Evolutionary conservation across 2,888 invertebrate species (phyloP), one percentile per base, ranked within the genome.

Genomic region (Dinocampus coccinellae): DNA sequence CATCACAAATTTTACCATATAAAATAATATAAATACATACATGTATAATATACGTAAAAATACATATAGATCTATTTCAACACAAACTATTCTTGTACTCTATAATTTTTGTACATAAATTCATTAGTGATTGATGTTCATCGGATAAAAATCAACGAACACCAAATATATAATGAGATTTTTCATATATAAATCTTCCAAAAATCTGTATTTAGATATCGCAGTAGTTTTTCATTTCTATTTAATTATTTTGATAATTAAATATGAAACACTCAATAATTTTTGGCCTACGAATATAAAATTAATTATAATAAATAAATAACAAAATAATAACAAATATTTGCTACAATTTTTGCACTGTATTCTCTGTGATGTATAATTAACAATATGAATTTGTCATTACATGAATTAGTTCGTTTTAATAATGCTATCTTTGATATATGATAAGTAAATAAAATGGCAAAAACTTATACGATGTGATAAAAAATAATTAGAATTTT

Each of bases 51-150:
- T 57, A 68, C 67, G 16, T 47, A 47, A 39, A n/a, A 20, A 16
- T 16, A 47, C 47, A 16, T 47, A 16, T 47, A 47, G 16, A 20
- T 16, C 3, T 47, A 16, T n/a, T 16, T 4, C 16, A 47, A 47
- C 47, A 47, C 47, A 47, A 47, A 68, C 26, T 68, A 68, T 68
- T 68, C 67, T 68, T 68, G 67, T 68, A 68, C 67, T 60, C 67
- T 68, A 60, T 68, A 42, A 57, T 60, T 58, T 68, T 60, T 68
- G 67, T 68, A 68, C 60, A 68, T 57, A 39, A 16, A 58, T 57
- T 26, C 33, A 29, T 9, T 4, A 68, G n/a, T 57, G 20, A 57
- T 24, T 26, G 11, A 57, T n/a, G n/a, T n/a, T n/a, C 58, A 57
- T 29, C 57, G 29, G 42, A 58, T 58, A 33, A 42, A 68, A 58